Percentiles rank a stretch among this genome's conserved stretches.
phyloP scores from a whole-genome alignment of 2,888 invertebrate genomes.

The Sacculina carcini region DNA sequence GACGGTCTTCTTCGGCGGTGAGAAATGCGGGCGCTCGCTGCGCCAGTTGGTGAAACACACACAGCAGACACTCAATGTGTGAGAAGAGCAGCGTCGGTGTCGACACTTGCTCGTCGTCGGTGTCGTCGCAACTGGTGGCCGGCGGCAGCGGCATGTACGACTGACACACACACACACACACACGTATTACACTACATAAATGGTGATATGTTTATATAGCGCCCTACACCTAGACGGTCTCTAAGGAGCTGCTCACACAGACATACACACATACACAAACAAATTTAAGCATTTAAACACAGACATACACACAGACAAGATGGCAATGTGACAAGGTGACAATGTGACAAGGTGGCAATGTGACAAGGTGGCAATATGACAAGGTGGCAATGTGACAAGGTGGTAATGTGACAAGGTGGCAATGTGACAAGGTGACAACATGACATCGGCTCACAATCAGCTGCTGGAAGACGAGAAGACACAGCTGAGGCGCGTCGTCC shows the following conservation, averaged over 20 bases:
- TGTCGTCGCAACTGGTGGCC: constrained; percentile 22
- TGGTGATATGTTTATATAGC: no score
- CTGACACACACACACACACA: constrained; percentile 23
- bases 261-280: constrained; percentile 10
- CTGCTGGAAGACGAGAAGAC: constrained; percentile 46
- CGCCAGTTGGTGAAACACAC: constrained; percentile 42
- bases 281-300: neutral
- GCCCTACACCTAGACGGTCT: no score
- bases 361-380: no score
- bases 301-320: neutral
- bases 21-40: constrained; percentile 49
- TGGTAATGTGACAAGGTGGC: no score
- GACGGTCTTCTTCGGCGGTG: constrained; percentile 36
- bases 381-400: no score
- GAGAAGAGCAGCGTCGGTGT: constrained; percentile 75
- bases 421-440: neutral
- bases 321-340: no score
- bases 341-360: no score
- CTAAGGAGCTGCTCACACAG: constrained; percentile 14
- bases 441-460: constrained; percentile 43
- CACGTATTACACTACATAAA: no score
- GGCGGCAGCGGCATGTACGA: constrained; percentile 71
- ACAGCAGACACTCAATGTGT: constrained; percentile 72
- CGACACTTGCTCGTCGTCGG: constrained; percentile 26
- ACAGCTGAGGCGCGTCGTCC: no score